These are phyloP conservation scores for Lucifuga dentata DNA, from an alignment of 2,113 vertebrate genomes.

Conservation along the genomic window DNA sequence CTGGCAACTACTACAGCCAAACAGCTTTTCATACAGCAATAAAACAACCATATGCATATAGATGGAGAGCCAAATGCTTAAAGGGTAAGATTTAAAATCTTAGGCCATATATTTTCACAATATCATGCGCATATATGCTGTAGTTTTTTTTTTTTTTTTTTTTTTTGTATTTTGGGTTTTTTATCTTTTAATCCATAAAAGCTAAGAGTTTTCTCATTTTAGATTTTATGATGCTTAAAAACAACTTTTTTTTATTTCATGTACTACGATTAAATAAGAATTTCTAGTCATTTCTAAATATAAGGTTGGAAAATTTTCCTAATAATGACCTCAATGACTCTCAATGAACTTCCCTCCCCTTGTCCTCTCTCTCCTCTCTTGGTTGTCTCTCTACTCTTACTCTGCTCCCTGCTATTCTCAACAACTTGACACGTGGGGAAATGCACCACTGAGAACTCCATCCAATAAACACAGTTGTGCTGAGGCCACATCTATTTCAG, in stretches of 20 bases:
- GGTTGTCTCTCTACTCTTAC: conserved; percentile 22
- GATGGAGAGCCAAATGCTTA: conserved; percentile 61
- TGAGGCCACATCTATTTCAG: conserved; percentile 70
- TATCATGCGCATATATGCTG: conserved; percentile 28
- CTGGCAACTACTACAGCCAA: conserved; percentile 53
- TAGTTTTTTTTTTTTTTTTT: background rate
- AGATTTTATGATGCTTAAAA: conserved; percentile 51
- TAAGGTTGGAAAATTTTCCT: conserved; percentile 36
- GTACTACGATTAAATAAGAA: conserved; percentile 23
- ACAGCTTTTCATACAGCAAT: conserved; percentile 46
- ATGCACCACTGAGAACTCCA: conserved; percentile 45
- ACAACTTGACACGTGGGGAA: conserved; percentile 64
- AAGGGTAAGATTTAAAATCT: conserved; percentile 60
- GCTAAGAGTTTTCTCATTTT: conserved; percentile 41
- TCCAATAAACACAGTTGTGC: conserved; percentile 70
- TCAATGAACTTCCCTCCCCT: conserved; percentile 18
- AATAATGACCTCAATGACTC: conserved; percentile 53
- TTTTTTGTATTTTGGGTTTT: conserved; percentile 3
- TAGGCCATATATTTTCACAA: conserved; percentile 26
- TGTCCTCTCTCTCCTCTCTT: conserved; percentile 25
- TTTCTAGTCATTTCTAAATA: background rate
- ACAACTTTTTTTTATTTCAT: conserved; percentile 40
- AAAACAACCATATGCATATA: conserved; percentile 53
- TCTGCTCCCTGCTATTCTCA: conserved; percentile 52
- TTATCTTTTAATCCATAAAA: conserved; percentile 49